Conservation (phyloP, 2,113 vertebrate species). For the Gorilla gorilla region DNA sequence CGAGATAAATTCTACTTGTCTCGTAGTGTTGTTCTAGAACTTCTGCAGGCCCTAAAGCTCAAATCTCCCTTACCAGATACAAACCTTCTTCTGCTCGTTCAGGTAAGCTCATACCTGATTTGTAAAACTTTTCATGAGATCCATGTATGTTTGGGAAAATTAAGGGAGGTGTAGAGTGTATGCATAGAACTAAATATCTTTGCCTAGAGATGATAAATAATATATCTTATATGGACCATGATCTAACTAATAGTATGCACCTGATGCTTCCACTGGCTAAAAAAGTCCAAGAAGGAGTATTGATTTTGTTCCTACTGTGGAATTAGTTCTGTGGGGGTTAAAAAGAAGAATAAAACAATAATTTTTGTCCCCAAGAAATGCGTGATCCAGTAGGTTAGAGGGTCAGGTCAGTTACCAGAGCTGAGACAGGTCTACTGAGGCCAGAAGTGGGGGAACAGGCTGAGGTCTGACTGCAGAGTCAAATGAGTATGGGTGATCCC, state of each 20-base stretch:
- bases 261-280: not conserved
- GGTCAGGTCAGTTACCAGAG: not conserved
- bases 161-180: not conserved
- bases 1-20: conserved; percentile 99
- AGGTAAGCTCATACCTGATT: conserved; percentile 86
- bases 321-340: not conserved
- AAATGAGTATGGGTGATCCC: accelerated
- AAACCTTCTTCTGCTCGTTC: conserved; percentile 96
- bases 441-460: not conserved
- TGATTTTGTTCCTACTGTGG: not conserved
- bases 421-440: not conserved
- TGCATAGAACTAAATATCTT: not conserved
- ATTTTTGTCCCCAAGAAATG: not conserved
- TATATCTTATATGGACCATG: not conserved
- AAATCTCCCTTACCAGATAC: conserved; percentile 97
- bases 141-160: not conserved
- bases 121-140: not conserved
- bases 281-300: not conserved
- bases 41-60: conserved; percentile 97
- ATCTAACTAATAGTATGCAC: not conserved
- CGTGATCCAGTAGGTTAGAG: not conserved
- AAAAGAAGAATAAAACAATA: not conserved
- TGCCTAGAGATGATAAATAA: not conserved
- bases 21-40: conserved; percentile 95
- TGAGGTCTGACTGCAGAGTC: not conserved